Base-by-base conservation (phyloP, 2,113 vertebrate genomes). In the Zingel zingel region DNA sequence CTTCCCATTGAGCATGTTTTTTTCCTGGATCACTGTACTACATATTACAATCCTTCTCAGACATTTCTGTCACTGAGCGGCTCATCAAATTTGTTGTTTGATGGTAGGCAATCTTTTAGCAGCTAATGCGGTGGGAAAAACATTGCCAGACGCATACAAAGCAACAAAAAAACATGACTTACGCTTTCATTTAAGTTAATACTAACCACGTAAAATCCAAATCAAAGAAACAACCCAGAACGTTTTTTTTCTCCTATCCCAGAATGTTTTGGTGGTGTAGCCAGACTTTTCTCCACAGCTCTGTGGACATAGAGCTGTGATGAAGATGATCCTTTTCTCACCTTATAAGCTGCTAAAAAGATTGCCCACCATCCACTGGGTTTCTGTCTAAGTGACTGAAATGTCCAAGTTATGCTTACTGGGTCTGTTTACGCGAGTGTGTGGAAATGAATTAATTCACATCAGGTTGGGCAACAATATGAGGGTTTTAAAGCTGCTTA, bases 1-100 rank as follows among this genome's bases (percentile, higher is more conserved):
- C 75, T 14, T 12, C 63, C 4, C 27, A 25, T 65, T 81, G 11
- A 76, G 59, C 59, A 39, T 59, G 21, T 61, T 62, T 58, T 71
- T 23, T 30, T 25, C 11, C 57, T 70, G 5, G 8, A 53, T 77
- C 53, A 61, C 25, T 6, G 27, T 3, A 30, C 23, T 19, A 19
- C 18, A 68, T 5, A 33, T 15, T 15, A 45, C 33, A 23, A 2
- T 27, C 23, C 12, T 16, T 19, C 18, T 72, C n/a, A 33, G 71
- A 16, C 45, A 58, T 58, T 45, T 71, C 1, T 18, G 64, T 25
- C 23, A 45, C 4, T 19, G 1, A n/a, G 18, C 18, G 1, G 9
- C 45, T 68, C n/a, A 11, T 48, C 30, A 7, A 19, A 2, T 66
- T 14, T 21, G 47, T 51, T 33, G 14, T 3, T 0, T 23, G 4